Evolutionary conservation across 2,113 vertebrate genomes (phyloP).

Genomic region (Gasterosteus nipponicus): DNA sequence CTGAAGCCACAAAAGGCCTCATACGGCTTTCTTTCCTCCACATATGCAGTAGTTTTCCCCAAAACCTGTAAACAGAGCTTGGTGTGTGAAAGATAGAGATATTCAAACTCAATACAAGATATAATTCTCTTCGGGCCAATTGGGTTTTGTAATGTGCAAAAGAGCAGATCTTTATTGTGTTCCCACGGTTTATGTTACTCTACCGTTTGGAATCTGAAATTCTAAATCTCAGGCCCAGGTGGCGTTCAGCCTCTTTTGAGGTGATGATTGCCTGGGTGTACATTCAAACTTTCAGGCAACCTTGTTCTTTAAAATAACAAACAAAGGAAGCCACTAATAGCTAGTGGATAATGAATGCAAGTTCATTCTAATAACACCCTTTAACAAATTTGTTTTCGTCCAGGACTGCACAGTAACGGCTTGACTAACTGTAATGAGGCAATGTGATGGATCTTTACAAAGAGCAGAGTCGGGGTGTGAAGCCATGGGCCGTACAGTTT

Average conservation of each 20-base stretch:
- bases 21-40: neutral
- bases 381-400: constrained; percentile 1
- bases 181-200: neutral
- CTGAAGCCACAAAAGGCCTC: constrained; percentile 20
- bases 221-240: neutral
- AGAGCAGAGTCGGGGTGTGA: constrained; percentile 35
- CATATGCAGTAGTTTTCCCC: constrained; percentile 30
- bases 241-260: constrained; percentile 19
- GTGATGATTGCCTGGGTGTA: constrained; percentile 16
- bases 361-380: constrained; percentile 12
- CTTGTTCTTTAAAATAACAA: constrained; percentile 6
- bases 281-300: constrained; percentile 40
- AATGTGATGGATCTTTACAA: constrained; percentile 55
- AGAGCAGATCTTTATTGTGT: constrained; percentile 12
- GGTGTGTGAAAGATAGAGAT: constrained; percentile 1
- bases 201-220: neutral
- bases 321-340: constrained; percentile 6
- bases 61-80: constrained; percentile 24
- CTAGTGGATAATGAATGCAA: constrained; percentile 16
- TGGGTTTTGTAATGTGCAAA: constrained; percentile 5
- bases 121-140: neutral
- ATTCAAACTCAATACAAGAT: neutral
- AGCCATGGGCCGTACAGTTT: constrained; percentile 26
- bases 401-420: constrained; percentile 43
- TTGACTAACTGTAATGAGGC: constrained; percentile 61